These are phyloP conservation scores for Hystrix cristata DNA, from an alignment of 2,113 vertebrate species.

Conservation along the genomic window DNA sequence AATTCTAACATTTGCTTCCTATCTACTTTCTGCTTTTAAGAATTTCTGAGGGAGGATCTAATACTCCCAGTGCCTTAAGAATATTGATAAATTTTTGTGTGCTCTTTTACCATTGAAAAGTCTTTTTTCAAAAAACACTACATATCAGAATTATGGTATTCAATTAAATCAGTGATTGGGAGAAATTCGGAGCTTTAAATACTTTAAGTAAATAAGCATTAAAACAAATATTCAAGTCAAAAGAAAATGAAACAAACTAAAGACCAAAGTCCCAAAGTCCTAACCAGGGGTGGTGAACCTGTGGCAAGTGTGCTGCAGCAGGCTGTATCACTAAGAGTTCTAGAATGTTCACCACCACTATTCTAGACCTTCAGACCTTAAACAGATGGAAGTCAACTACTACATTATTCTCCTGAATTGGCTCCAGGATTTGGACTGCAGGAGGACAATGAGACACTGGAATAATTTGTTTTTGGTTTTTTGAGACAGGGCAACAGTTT, in stretches of 20 bases:
- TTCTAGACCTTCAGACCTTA: background rate
- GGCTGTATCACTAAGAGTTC: background rate
- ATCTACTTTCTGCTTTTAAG: conserved; percentile 52
- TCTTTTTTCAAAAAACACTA: background rate
- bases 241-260: background rate
- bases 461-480: background rate
- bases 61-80: background rate
- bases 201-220: conserved; percentile 22
- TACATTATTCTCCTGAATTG: background rate
- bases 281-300: background rate
- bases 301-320: background rate
- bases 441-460: background rate
- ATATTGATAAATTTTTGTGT: background rate
- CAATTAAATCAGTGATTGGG: background rate
- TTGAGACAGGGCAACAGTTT: background rate
- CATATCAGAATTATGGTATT: background rate
- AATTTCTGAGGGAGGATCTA: background rate
- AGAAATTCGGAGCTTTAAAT: conserved; percentile 22
- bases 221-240: background rate
- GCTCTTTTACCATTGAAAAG: background rate
- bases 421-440: background rate
- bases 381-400: background rate
- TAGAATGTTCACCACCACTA: background rate
- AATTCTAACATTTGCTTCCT: conserved; percentile 48
- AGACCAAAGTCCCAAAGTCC: background rate